Evolutionary conservation across 2,797 vertebrate species (phyloP).

Genomic region (Cynodonichthys magdalenae): DNA sequence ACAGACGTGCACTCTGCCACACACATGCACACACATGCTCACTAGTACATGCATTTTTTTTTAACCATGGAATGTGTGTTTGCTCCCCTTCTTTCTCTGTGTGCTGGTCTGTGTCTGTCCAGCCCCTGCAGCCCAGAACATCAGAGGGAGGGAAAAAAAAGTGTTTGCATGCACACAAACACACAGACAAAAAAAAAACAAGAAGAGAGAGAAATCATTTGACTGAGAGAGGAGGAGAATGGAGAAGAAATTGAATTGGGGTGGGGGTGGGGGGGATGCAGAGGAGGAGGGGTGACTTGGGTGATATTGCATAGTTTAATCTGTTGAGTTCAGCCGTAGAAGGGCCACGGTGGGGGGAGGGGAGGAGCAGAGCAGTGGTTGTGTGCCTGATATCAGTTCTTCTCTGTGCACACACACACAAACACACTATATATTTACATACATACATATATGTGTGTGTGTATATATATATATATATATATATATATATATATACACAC

Average conservation of each 20-base stretch:
- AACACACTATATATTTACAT: too few species aligned
- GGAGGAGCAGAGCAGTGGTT: constrained; percentile 61
- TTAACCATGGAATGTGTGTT: background rate
- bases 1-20: constrained; percentile 39
- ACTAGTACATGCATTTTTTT: background rate
- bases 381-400: constrained; percentile 65
- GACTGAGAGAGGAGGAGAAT: constrained; percentile 53
- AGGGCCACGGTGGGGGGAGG: constrained; percentile 64
- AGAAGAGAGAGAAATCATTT: constrained; percentile 79
- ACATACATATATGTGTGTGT: too few species aligned
- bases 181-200: constrained; percentile 38
- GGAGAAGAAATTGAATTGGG: constrained; percentile 75
- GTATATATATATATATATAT: too few species aligned
- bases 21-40: constrained; percentile 22
- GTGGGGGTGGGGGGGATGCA: constrained; percentile 48
- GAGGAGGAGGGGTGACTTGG: constrained; percentile 65
- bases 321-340: constrained; percentile 77
- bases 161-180: constrained; percentile 18
- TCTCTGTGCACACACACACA: constrained; percentile 21
- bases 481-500: background rate
- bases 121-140: constrained; percentile 54
- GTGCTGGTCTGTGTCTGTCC: constrained; percentile 17
- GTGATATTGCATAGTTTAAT: constrained; percentile 86
- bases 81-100: constrained; percentile 6
- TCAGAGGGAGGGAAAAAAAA: constrained; percentile 57